These are phyloP conservation scores for Sebastes cheni DNA, from an alignment of 2,797 vertebrate genomes.

Conservation along the genomic window DNA sequence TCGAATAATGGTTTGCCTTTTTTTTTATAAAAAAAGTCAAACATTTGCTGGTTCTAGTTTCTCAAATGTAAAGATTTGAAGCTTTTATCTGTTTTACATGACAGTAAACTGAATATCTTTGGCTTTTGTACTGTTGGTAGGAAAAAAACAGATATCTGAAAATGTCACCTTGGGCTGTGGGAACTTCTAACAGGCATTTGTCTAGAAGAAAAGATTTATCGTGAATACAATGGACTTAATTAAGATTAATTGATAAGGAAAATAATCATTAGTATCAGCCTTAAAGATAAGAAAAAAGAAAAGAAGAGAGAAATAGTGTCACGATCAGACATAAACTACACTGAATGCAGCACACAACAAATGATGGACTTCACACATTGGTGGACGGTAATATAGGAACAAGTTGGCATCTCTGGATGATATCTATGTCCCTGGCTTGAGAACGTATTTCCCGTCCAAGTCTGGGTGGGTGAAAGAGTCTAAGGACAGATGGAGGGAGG, in stretches of 20 bases:
- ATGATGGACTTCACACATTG: neutral
- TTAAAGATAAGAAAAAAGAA: neutral
- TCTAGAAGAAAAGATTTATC: neutral
- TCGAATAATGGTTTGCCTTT: neutral
- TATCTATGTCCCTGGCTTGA: neutral
- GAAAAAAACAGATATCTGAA: neutral
- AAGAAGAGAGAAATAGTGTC: neutral
- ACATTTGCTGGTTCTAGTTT: neutral
- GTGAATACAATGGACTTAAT: neutral
- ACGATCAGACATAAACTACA: neutral
- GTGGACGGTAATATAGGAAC: neutral
- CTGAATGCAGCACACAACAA: neutral
- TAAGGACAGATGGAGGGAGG: conserved; percentile 34
- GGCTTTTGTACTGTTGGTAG: neutral
- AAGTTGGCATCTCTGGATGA: neutral
- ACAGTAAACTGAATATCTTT: neutral
- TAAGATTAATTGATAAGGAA: neutral
- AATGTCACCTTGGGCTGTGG: neutral
- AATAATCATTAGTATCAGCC: neutral
- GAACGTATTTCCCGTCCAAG: neutral
- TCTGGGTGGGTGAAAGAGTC: conserved; percentile 18
- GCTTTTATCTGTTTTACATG: neutral
- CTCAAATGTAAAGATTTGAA: neutral
- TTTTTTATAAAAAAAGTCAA: neutral
- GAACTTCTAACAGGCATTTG: neutral